These are phyloP conservation scores for Menura novaehollandiae DNA, from an alignment of 2,113 vertebrate species.

Conservation along the genomic window DNA sequence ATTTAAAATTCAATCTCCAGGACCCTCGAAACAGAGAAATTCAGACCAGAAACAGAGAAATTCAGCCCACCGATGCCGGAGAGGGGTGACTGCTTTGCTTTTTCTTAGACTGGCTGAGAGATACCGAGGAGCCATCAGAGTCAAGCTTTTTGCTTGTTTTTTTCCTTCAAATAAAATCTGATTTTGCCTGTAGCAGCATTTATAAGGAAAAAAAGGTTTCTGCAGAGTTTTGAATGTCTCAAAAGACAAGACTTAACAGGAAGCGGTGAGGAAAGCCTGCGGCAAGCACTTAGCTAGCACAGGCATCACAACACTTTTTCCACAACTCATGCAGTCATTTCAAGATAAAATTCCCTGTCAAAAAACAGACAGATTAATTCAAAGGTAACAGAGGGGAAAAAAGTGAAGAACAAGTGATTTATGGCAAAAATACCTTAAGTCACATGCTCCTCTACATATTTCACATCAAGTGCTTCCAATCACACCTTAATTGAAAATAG, in stretches of 20 bases:
- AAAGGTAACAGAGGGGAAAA: background rate
- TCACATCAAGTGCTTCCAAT: background rate
- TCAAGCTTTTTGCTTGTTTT: background rate
- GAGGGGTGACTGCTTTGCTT: background rate
- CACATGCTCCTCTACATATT: background rate
- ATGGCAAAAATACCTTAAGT: background rate
- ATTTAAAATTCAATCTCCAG: background rate
- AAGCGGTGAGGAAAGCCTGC: constrained; percentile 17
- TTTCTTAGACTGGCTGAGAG: background rate
- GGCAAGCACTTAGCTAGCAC: background rate
- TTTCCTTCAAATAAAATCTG: background rate
- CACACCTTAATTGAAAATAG: background rate
- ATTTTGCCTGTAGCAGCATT: background rate
- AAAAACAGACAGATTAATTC: constrained; percentile 20
- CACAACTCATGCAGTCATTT: background rate
- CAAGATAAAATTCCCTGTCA: constrained; percentile 51
- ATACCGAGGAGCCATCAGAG: background rate
- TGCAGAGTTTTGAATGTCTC: constrained; percentile 9
- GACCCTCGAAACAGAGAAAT: background rate
- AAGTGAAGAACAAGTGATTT: background rate
- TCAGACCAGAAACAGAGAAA: background rate
- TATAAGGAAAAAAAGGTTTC: background rate
- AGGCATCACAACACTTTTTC: constrained; percentile 23
- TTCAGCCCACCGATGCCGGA: background rate
- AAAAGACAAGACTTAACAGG: constrained; percentile 50